A percentile compares a stretch with the other conserved stretches of the same genome.
Evolutionary conservation across 2,113 vertebrate genomes (phyloP).

Genomic region (Antidorcas marsupialis): DNA sequence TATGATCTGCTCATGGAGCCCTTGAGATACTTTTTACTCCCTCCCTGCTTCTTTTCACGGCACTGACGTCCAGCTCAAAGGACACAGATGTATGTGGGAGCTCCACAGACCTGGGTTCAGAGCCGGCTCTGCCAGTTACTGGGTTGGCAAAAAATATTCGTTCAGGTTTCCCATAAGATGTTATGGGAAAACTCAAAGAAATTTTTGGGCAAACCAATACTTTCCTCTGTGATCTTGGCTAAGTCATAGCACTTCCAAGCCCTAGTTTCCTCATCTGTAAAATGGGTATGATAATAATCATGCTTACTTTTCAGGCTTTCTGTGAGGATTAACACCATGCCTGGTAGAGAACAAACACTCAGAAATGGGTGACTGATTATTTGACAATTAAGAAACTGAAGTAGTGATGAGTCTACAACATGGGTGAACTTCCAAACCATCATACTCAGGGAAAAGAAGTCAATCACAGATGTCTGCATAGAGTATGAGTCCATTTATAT

Average conservation of each 20-base stretch:
- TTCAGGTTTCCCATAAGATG: not conserved
- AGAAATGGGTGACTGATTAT: not conserved
- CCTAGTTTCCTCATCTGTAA: not conserved
- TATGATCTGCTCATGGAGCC: not conserved
- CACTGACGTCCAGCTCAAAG: fast-evolving
- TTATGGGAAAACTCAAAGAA: not conserved
- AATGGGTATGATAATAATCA: not conserved
- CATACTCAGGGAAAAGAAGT: not conserved
- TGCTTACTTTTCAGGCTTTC: not conserved
- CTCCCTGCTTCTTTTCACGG: not conserved
- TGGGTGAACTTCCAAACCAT: not conserved
- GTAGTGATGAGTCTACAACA: not conserved
- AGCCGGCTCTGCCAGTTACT: not conserved
- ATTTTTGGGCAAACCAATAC: not conserved
- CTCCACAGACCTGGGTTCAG: not conserved
- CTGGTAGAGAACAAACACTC: not conserved
- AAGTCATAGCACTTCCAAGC: not conserved
- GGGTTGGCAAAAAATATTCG: not conserved
- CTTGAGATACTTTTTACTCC: not conserved
- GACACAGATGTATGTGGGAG: not conserved
- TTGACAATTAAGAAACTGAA: not conserved
- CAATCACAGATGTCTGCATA: not conserved
- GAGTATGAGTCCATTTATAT: not conserved
- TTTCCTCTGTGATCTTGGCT: not conserved
- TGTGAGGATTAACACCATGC: not conserved